Evolutionary conservation across 2,888 invertebrate genomes (phyloP), one percentile per base, ranked within the genome.

Genomic region (Hemithea aestivaria): DNA sequence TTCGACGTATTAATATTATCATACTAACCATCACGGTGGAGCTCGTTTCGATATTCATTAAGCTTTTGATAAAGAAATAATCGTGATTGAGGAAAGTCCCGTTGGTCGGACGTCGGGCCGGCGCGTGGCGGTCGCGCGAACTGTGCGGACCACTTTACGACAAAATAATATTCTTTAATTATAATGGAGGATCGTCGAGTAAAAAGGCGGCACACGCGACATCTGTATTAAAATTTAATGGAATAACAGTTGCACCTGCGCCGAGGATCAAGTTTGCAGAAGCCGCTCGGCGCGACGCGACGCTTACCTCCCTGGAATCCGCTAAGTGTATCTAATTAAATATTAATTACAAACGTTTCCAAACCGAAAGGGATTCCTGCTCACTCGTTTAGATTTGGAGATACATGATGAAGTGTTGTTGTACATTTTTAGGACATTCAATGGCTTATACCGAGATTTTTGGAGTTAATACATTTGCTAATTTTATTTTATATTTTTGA

Each of bases 171-270:
- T 77, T 76, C 77, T 77, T 83, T 82, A 83, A 84, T 85, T 83
- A 81, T 81, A 82, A 78, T 78, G 80, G 71, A 74, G 76, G 74
- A 73, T 76, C 73, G 72, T 62, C 60, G 65, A 66, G 73, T 74
- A 80, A 82, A 79, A 80, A 82, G 71, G 69, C 75, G 67, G 68
- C 73, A 73, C 82, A 82, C 80, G 78, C 82, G 85, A 85, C 82
- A 80, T 77, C 81, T 85, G 82, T 82, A 82, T 85, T 81, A 82
- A 84, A 80, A 72, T 81, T 83, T 79, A 84, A 85, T 84, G 79
- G 73, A 78, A 76, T 66, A 73, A 68, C 60, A 51, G 60, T 63
- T 75, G 84, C 85, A 85, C 82, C 84, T 85, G 85, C 85, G 26
- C 56, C 60, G 56, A 52, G 56, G 62, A 62, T 62, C 71, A 58